A percentile compares a stretch with the other conserved stretches of the same genome.
Conservation (phyloP, 1,140 invertebrate species). For the Hesperophylax magnus region DNA sequence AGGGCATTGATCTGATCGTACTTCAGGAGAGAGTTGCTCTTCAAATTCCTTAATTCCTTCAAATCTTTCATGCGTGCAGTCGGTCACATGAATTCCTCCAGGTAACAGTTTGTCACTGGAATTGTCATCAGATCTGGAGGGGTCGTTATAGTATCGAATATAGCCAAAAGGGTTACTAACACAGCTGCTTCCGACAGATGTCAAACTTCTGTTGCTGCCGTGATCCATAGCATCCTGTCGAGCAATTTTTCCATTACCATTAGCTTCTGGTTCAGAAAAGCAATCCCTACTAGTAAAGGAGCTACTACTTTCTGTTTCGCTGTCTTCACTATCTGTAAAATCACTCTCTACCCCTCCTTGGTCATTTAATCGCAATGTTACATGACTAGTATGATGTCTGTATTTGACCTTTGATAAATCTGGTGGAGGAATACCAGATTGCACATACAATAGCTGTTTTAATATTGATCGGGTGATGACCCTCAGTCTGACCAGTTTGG, state of each 20-base stretch:
- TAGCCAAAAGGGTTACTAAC: constrained; percentile 76
- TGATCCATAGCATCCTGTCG: constrained; percentile 74
- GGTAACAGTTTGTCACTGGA: background rate
- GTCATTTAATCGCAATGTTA: constrained; percentile 69
- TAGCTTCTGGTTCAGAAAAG: constrained; percentile 47
- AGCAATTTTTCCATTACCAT: constrained; percentile 63
- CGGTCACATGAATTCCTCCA: constrained; percentile 55
- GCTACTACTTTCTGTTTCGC: constrained; percentile 62
- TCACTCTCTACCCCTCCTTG: constrained; percentile 70
- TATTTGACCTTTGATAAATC: constrained; percentile 69
- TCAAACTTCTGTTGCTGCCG: constrained; percentile 62
- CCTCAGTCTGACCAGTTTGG: constrained; percentile 79
- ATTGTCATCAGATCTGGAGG: constrained; percentile 57
- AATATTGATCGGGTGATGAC: constrained; percentile 79
- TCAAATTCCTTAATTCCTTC: constrained; percentile 48
- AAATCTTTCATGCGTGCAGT: constrained; percentile 67
- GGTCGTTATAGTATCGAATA: constrained; percentile 73
- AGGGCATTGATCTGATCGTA: constrained; percentile 54
- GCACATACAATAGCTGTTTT: constrained; percentile 78
- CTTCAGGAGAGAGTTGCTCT: constrained; percentile 51
- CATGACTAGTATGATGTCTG: constrained; percentile 72
- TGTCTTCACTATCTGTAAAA: constrained; percentile 60
- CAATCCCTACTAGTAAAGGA: constrained; percentile 34
- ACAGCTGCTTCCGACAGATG: constrained; percentile 68
- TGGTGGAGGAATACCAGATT: constrained; percentile 72